phyloP scores from a whole-genome alignment of 92 coral and sea anemone genomes.

The Metridium senile region DNA sequence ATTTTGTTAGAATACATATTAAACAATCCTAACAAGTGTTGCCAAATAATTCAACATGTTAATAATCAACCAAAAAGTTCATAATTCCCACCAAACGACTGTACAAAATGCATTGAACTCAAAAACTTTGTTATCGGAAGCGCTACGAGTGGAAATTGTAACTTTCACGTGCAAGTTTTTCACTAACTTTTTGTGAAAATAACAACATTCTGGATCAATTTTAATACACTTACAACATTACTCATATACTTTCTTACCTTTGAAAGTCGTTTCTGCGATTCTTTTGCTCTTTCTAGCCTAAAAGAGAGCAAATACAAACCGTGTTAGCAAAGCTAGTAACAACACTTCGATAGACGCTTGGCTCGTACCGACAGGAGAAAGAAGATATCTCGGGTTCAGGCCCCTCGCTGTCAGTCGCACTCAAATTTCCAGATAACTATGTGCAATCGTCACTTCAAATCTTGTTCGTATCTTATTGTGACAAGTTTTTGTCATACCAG shows the following conservation, averaged over 20 bases:
- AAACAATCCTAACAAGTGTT: not conserved
- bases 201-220: not conserved
- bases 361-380: not conserved
- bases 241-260: slow-evolving; percentile 54
- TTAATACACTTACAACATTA: not conserved
- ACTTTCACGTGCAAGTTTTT: not conserved
- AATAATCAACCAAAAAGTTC: not conserved
- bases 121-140: not conserved
- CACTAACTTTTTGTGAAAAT: not conserved
- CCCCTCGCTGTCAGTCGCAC: slow-evolving; percentile 22
- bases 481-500: not conserved
- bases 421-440: slow-evolving; percentile 2
- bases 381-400: slow-evolving; percentile 8
- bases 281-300: slow-evolving; percentile 68
- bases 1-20: too few relatives aligned
- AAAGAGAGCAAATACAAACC: not conserved
- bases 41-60: not conserved
- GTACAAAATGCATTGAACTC: not conserved
- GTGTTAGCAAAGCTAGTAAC: not conserved
- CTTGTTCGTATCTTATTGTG: not conserved
- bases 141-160: not conserved
- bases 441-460: not conserved
- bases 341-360: not conserved
- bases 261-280: slow-evolving; percentile 57
- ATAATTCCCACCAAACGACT: not conserved